These are phyloP conservation scores for Tychaedon coryphoeus DNA, from an alignment of 2,113 vertebrate species.

Conservation along the genomic window DNA sequence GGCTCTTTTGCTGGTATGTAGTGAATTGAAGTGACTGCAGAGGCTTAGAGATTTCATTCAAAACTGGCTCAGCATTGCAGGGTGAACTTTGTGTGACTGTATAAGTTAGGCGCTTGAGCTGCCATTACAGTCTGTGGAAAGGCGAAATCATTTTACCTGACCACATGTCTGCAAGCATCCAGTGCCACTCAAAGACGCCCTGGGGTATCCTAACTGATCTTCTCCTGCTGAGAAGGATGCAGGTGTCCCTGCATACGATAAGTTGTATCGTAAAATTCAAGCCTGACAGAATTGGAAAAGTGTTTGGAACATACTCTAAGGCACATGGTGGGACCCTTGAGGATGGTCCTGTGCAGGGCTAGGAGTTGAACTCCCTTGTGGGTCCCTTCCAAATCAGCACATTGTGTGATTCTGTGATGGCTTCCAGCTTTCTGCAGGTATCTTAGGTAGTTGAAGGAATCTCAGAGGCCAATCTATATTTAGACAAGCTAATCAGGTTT, in stretches of 20 bases:
- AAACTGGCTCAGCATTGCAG: background rate
- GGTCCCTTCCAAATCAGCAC: background rate
- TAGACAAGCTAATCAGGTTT: background rate
- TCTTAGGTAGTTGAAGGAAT: background rate
- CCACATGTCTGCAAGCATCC: background rate
- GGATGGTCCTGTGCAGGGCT: no score
- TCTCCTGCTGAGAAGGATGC: background rate
- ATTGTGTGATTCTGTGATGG: background rate
- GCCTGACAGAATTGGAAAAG: background rate
- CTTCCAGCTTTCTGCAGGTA: background rate
- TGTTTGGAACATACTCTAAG: rapidly evolving
- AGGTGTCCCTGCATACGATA: background rate
- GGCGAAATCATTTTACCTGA: background rate
- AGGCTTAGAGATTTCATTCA: background rate
- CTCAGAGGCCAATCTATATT: background rate
- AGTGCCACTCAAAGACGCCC: background rate
- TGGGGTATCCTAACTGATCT: background rate
- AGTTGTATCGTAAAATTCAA: background rate
- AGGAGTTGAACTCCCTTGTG: background rate
- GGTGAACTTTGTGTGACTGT: background rate
- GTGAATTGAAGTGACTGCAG: background rate
- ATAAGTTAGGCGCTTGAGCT: background rate
- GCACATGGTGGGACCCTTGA: background rate
- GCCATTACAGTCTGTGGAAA: background rate
- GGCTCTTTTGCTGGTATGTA: background rate